Percentiles rank a stretch among this genome's conserved stretches.
Conservation (phyloP, 37 sponge, comb jelly and placozoan species). For the Agelas oroides region DNA sequence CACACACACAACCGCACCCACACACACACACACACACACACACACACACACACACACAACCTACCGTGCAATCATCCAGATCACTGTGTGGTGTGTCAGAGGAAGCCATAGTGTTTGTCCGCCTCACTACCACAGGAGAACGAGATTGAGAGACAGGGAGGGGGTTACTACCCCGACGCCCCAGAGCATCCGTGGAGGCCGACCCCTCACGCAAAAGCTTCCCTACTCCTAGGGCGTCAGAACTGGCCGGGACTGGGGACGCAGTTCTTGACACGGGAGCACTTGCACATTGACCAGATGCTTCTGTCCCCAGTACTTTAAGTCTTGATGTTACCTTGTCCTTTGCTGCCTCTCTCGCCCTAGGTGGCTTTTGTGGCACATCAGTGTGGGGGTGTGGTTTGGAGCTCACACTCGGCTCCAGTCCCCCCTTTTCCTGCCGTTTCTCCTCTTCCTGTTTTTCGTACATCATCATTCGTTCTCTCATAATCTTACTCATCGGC, state of each 20-base stretch:
- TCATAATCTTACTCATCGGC: neutral
- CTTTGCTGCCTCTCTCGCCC: neutral
- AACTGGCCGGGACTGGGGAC: constrained; percentile 31
- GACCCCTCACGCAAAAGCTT: neutral
- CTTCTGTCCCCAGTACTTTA: neutral
- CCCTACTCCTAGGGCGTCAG: too few relatives aligned
- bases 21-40: neutral
- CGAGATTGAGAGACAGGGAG: neutral
- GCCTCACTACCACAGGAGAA: constrained; percentile 41
- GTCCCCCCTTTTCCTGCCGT: neutral
- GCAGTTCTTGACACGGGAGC: constrained; percentile 43
- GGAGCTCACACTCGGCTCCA: neutral
- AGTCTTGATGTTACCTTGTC: neutral
- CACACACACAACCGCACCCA: too few relatives aligned
- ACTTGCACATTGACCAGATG: constrained; percentile 16
- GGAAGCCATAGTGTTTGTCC: constrained; percentile 3
- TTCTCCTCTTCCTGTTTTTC: too few relatives aligned
- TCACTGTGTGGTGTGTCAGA: neutral
- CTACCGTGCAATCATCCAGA: constrained; percentile 36
- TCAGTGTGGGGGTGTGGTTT: neutral
- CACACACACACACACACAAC: neutral
- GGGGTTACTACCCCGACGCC: neutral
- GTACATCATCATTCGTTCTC: neutral
- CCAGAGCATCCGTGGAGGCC: neutral
- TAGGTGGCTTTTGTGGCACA: neutral